phyloP scores from a whole-genome alignment of 2,113 vertebrate genomes.

The Zapus hudsonius region DNA sequence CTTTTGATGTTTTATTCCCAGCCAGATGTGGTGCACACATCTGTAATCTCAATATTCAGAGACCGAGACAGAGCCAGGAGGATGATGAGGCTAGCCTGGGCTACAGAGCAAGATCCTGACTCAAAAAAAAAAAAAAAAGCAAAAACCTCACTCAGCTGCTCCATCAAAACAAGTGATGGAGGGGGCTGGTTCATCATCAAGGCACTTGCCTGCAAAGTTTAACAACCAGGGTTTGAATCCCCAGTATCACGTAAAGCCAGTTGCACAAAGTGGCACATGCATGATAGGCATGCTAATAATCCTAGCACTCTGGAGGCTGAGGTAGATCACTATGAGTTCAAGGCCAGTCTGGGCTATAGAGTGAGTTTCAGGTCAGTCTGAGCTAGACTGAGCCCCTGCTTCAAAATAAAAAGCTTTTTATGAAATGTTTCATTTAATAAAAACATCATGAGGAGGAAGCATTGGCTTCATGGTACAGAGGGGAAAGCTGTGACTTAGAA shows the following conservation, averaged over 20 bases:
- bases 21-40: background rate
- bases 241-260: too few relatives aligned
- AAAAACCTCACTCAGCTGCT: background rate
- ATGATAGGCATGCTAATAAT: too few relatives aligned
- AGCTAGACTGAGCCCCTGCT: too few relatives aligned
- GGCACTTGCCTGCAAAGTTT: too few relatives aligned
- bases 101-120: background rate
- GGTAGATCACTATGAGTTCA: too few relatives aligned
- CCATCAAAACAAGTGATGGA: background rate
- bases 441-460: background rate
- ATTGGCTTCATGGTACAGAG: background rate
- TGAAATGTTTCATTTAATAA: background rate
- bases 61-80: background rate
- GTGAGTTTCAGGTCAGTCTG: too few relatives aligned
- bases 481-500: background rate
- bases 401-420: too few relatives aligned
- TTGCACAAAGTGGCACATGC: too few relatives aligned
- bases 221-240: too few relatives aligned
- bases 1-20: constrained; percentile 21
- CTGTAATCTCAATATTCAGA: background rate
- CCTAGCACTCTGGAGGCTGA: too few relatives aligned
- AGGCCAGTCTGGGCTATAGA: too few relatives aligned
- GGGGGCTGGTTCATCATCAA: too few relatives aligned
- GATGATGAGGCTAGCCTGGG: background rate
- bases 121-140: background rate